Conservation (phyloP, 2,797 vertebrate genomes). For the Clarias laeviceps region DNA sequence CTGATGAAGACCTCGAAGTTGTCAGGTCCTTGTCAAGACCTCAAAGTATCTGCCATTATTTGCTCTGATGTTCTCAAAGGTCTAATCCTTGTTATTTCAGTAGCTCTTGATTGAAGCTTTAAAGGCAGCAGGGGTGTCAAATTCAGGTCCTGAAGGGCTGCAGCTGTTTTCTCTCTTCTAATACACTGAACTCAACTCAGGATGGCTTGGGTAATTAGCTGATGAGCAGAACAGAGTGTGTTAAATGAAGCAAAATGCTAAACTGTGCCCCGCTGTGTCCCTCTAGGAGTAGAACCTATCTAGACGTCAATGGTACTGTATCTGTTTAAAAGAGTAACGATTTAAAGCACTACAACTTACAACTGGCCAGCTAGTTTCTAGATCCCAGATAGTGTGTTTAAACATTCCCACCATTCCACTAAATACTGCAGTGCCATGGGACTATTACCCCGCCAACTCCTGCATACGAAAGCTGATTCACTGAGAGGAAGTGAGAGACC, state of each 20-base stretch:
- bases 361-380: neutral
- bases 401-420: conserved; percentile 29
- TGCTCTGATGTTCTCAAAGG: neutral
- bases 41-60: conserved; percentile 4
- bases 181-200: neutral
- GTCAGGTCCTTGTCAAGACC: neutral
- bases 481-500: conserved; percentile 49
- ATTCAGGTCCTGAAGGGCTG: conserved; percentile 21
- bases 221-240: conserved; percentile 6
- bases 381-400: conserved; percentile 21
- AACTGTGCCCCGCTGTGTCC: neutral
- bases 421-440: conserved; percentile 30
- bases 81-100: conserved; percentile 28
- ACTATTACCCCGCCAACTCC: neutral
- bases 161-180: conserved; percentile 26
- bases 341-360: neutral
- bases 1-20: neutral
- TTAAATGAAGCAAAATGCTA: conserved; percentile 21
- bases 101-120: conserved; percentile 20
- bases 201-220: conserved; percentile 8
- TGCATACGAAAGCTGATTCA: conserved; percentile 20
- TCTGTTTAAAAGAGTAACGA: conserved; percentile 1
- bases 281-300: conserved; percentile 2
- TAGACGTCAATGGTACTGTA: conserved; percentile 11
- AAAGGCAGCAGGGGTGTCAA: conserved; percentile 1